Base-by-base conservation (phyloP, 64 coral and sea anemone genomes). In the Montipora capricornis region DNA sequence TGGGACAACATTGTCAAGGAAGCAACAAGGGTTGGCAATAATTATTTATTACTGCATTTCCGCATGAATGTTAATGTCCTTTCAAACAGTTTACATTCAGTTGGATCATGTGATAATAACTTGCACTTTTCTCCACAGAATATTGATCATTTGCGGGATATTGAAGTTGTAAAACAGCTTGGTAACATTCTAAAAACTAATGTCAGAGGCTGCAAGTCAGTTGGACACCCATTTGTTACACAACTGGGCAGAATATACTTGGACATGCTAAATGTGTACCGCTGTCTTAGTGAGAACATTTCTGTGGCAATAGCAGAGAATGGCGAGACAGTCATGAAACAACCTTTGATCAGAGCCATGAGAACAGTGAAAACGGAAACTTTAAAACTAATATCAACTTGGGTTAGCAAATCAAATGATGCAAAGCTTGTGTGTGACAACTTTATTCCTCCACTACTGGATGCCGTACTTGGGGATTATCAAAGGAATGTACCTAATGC, bases 181-280 rank as follows among this genome's bases (percentile, higher is more conserved):
- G 95, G 98, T 47, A 99, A 99, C 84, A 99, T 99, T 94, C 85
- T 99, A 53, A 99, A 99, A 84, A 99, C 98, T 48, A 99, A 99
- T 85, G 98, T 99, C 5, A 92, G 92, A 75, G 98, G 98, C 62
- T 99, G 98, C 81, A 99, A 99, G 64, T 96, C 98, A 3, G 94
- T 99, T 85, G 98, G 98, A 79, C 98, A 99, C 69, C 92, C 98
- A 70, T 99, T 99, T 83, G 98, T 99, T 46, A 99, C 98, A 17
- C 98, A 99, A 68, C 87, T 99, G 20, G 98, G 98, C 22, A 92
- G 98, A 83, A 99, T 99, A 80, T 99, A 99, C 89, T 67, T 99
- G 89, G 98, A 99, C 81, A 99, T 99, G 98, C 87, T 99, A 16
- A 99, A 99, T 89, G 95, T 99, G 5, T 99, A 99, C 80, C 73